Conservation (phyloP, 2,113 vertebrate genomes). For the Paracanthobrama guichenoti region DNA sequence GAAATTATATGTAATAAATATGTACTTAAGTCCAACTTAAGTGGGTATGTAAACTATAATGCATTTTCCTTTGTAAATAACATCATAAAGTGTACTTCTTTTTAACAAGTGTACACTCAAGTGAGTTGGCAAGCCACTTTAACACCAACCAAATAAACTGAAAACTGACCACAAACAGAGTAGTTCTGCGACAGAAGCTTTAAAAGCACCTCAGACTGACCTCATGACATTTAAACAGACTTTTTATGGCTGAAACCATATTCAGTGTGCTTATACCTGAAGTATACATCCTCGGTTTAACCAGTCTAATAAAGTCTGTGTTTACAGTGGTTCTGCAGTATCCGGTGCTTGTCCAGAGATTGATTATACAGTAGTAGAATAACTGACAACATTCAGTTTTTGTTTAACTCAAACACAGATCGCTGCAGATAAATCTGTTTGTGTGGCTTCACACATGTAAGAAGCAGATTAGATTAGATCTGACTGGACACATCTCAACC, state of each 20-base stretch:
- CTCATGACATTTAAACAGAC: background rate
- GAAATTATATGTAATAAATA: too few relatives aligned
- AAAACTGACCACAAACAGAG: background rate
- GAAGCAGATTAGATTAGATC: background rate
- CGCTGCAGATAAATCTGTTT: background rate
- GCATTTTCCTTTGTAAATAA: too few relatives aligned
- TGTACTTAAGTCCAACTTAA: too few relatives aligned
- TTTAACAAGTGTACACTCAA: background rate
- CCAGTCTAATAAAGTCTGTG: conserved; percentile 26
- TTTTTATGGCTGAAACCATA: background rate
- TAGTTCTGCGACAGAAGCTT: background rate
- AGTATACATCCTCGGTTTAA: background rate
- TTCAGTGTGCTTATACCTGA: conserved; percentile 15
- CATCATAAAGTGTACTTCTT: too few relatives aligned
- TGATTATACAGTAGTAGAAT: conserved; percentile 22
- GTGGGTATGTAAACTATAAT: too few relatives aligned
- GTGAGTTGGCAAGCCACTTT: background rate
- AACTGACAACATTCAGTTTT: background rate
- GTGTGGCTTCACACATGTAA: background rate
- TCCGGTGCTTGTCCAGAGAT: conserved; percentile 4
- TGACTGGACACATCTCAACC: background rate
- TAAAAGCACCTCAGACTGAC: background rate
- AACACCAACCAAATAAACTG: background rate
- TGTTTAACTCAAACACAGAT: background rate
- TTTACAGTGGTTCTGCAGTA: conserved; percentile 2